Percentiles rank a stretch among this genome's conserved stretches.
Conservation (phyloP, 30 jellyfish, hydroid and myxozoan species). For the Nemopilema nomurai region DNA sequence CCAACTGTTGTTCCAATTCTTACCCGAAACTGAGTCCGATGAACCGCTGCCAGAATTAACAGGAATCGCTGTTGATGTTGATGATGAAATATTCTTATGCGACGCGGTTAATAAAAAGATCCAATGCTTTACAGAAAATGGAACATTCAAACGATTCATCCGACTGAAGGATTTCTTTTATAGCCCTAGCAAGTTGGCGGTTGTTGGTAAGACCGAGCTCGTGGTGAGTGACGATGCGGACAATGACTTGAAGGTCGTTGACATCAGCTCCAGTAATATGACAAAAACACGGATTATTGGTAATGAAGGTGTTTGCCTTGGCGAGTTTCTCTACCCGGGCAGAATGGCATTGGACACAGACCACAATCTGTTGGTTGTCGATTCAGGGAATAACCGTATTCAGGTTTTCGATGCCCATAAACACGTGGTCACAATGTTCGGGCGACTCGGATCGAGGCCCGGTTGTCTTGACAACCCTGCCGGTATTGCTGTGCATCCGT, state of each 20-base stretch:
- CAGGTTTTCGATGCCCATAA: slow-evolving; percentile 48
- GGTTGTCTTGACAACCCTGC: slow-evolving; percentile 71
- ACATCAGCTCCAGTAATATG: not conserved
- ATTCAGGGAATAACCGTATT: slow-evolving; percentile 68
- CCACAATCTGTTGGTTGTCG: slow-evolving; percentile 47
- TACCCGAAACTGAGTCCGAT: slow-evolving; percentile 42
- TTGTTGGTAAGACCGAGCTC: slow-evolving; percentile 20
- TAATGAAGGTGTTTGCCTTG: slow-evolving; percentile 54
- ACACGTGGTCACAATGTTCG: slow-evolving; percentile 42
- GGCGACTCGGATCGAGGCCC: slow-evolving; percentile 65
- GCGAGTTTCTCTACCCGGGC: slow-evolving; percentile 58
- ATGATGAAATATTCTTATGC: slow-evolving; percentile 47
- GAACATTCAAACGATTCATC: slow-evolving; percentile 27
- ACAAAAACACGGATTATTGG: slow-evolving; percentile 43
- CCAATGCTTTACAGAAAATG: slow-evolving; percentile 40
- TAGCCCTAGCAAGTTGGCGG: slow-evolving; percentile 29
- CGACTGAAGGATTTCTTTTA: slow-evolving; percentile 35
- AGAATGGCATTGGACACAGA: slow-evolving; percentile 48
- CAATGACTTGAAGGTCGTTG: slow-evolving; percentile 39
- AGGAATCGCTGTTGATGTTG: slow-evolving; percentile 33
- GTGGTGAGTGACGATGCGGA: slow-evolving; percentile 33
- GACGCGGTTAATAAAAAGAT: slow-evolving; percentile 46
- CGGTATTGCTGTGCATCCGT: slow-evolving; percentile 68
- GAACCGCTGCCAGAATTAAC: slow-evolving; percentile 40
- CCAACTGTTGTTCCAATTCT: slow-evolving; percentile 29